These are phyloP conservation scores for Apoda limacodes DNA, from an alignment of 2,888 invertebrate genomes.

Conservation along the genomic window DNA sequence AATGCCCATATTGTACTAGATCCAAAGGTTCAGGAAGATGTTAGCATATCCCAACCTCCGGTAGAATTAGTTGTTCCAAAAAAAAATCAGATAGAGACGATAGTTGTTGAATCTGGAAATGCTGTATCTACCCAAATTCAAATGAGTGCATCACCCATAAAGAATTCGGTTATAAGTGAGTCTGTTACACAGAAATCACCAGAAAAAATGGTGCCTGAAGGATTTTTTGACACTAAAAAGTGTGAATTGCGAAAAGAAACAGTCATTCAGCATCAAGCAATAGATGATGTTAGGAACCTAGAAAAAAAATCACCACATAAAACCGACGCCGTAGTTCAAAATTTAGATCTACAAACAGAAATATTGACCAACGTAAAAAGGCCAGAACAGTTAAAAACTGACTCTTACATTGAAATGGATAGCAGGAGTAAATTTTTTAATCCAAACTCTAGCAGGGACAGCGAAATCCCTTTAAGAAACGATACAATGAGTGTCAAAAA, in stretches of 20 bases:
- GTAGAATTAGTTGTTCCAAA: conserved; percentile 46
- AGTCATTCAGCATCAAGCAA: conserved; percentile 54
- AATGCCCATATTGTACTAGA: conserved; percentile 57
- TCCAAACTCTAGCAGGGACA: conserved; percentile 39
- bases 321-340: conserved; percentile 51
- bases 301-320: conserved; percentile 56
- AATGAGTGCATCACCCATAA: conserved; percentile 45
- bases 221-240: conserved; percentile 38
- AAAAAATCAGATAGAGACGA: conserved; percentile 49
- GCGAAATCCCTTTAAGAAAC: conserved; percentile 44
- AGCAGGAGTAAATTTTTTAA: conserved; percentile 36
- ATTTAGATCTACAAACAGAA: conserved; percentile 47
- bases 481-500: conserved; percentile 42
- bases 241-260: conserved; percentile 55
- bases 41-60: conserved; percentile 30
- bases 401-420: conserved; percentile 44
- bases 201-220: conserved; percentile 33
- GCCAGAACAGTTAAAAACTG: conserved; percentile 43
- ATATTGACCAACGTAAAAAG: conserved; percentile 35
- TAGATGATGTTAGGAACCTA: conserved; percentile 38
- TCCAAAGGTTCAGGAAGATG: conserved; percentile 45
- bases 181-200: conserved; percentile 44
- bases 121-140: conserved; percentile 32
- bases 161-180: conserved; percentile 42
- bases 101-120: conserved; percentile 56